Evolutionary conservation across 2,113 vertebrate genomes (phyloP), one percentile per base, ranked within the genome.

Genomic region (Carassius carassius): DNA sequence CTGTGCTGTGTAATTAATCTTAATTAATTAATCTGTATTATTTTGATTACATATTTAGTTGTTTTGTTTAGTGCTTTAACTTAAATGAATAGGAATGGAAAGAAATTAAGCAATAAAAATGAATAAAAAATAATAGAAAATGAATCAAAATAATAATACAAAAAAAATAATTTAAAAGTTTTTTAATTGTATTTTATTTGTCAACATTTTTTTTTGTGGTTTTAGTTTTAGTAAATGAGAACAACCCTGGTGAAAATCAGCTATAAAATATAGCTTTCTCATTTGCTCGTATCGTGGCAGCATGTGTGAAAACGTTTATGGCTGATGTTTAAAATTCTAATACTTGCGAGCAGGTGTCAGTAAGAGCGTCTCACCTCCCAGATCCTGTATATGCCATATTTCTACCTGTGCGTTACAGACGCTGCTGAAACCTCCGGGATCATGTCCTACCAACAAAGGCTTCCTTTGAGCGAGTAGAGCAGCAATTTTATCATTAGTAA

Each of bases 401-500:
- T 87, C 81, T 88, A 89, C 86, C 89, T 90, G 78, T 86, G 86
- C 89, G 69, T 88, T 91, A 90, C 85, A 89, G 91, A 91, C 90
- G 88, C 91, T 87, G 90, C 90, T 87, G 84, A 91, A 90, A 90
- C 89, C 84, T 84, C 78, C 81, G 84, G 92, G 91, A 92, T 93
- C 89, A 90, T 90, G 91, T 90, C 87, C 88, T 90, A 86, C 58
- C 37, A 93, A 94, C 93, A 94, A 94, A 93, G 89, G 78, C 87
- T 74, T 78, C 89, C 93, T 94, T 94, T 95, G 84, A 94, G 89
- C 54, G 47, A 87, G 86, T 56, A 83, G 86, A 85, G 85, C 89
- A 91, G 89, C 88, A 93, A 92, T 94, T 91, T 93, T 91, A 94
- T 94, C 92, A 93, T 94, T 92, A 93, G 92, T 93, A 93, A 94